Evolutionary conservation across 2,888 invertebrate species (phyloP).

Genomic region (Dicyrtomina minuta): DNA sequence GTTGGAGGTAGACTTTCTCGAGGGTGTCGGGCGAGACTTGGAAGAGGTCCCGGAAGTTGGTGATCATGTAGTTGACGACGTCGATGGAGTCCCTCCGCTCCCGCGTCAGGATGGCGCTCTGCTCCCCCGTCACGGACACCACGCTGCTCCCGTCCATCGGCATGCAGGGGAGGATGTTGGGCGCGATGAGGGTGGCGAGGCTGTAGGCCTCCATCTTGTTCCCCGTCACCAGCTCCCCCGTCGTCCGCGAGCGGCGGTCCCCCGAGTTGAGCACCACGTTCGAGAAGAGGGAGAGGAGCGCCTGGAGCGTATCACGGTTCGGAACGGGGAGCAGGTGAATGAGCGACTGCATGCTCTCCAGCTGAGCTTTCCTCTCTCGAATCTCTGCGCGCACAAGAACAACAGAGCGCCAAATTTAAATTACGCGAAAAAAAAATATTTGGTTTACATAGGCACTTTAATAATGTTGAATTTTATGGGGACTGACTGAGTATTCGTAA

Average conservation of each 20-base stretch:
- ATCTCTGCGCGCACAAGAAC: constrained; percentile 63
- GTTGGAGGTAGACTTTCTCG: constrained; percentile 81
- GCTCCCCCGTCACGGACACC: constrained; percentile 56
- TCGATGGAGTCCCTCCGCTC: constrained; percentile 87
- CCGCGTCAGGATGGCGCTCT: constrained; percentile 69
- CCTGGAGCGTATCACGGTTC: constrained; percentile 85
- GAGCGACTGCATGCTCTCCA: constrained; percentile 79
- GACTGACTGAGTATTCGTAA: constrained; percentile 82
- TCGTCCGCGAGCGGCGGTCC: constrained; percentile 64
- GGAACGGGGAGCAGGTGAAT: constrained; percentile 81
- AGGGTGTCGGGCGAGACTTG: constrained; percentile 69
- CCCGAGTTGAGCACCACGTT: constrained; percentile 72
- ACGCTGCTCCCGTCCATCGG: constrained; percentile 60
- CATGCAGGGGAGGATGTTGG: constrained; percentile 82
- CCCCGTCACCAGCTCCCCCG: constrained; percentile 67
- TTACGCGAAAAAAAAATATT: neutral
- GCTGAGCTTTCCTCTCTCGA: constrained; percentile 76
- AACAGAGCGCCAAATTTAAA: neutral
- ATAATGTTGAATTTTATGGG: neutral
- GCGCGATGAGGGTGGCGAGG: constrained; percentile 88
- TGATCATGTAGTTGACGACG: constrained; percentile 76
- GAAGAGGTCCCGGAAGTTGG: constrained; percentile 71
- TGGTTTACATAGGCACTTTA: neutral
- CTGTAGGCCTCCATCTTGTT: constrained; percentile 94
- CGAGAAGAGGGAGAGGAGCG: constrained; percentile 77